Conservation (phyloP, 1,140 invertebrate species). For the Subanguina moxae region DNA sequence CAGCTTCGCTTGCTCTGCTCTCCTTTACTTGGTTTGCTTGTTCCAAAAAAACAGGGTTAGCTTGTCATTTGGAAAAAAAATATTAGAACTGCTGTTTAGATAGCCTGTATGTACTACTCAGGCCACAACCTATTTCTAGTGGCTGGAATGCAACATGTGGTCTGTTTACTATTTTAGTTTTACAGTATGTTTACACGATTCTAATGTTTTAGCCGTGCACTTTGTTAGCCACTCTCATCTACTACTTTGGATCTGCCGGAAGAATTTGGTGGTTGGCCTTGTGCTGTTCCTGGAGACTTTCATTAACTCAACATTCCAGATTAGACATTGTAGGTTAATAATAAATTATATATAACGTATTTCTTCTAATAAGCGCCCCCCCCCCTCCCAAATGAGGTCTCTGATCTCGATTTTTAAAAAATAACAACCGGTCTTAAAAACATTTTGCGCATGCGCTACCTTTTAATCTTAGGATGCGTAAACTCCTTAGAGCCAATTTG, state of each 20-base stretch:
- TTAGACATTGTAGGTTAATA: constrained; percentile 10
- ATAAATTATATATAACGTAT: neutral
- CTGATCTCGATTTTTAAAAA: too few relatives aligned
- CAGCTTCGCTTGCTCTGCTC: neutral
- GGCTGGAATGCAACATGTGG: constrained; percentile 29
- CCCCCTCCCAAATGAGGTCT: too few relatives aligned
- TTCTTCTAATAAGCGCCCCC: too few relatives aligned
- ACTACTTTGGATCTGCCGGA: constrained; percentile 27
- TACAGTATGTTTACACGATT: too few relatives aligned
- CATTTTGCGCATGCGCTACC: too few relatives aligned
- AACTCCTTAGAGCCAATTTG: too few relatives aligned
- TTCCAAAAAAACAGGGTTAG: constrained; percentile 14
- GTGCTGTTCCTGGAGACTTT: constrained; percentile 25
- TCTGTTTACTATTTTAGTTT: too few relatives aligned
- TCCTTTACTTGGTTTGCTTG: neutral
- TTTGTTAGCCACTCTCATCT: constrained; percentile 22
- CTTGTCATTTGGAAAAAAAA: neutral
- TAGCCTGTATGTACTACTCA: constrained; percentile 23
- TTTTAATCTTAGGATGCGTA: too few relatives aligned
- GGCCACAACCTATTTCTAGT: constrained; percentile 30
- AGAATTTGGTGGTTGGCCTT: constrained; percentile 28
- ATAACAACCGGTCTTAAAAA: too few relatives aligned
- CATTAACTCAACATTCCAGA: constrained; percentile 13
- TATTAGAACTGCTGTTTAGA: constrained; percentile 15
- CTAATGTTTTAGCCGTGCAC: constrained; percentile 18